These are phyloP conservation scores for Peromyscus eremicus DNA, from an alignment of 2,797 vertebrate species.

Conservation along the genomic window DNA sequence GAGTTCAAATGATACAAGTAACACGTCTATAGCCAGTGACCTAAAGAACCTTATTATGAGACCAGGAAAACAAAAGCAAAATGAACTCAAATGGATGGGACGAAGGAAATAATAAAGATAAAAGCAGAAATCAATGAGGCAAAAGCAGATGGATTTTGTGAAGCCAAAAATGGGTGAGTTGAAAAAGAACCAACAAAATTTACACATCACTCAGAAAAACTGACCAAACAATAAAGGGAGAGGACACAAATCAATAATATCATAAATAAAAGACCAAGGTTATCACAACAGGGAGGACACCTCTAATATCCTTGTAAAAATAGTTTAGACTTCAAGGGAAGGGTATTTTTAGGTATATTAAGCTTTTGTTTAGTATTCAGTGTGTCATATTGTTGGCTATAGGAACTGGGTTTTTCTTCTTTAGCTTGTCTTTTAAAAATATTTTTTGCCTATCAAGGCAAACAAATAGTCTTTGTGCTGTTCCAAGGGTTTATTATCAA, in stretches of 20 bases:
- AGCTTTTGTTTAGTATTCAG: not conserved
- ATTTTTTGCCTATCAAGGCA: not conserved
- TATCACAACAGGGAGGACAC: not conserved
- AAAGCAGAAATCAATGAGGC: conserved; percentile 41
- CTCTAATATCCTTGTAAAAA: not conserved
- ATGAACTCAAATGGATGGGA: not conserved
- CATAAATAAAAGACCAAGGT: conserved; percentile 52
- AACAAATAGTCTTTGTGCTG: not conserved
- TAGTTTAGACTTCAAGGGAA: conserved; percentile 7
- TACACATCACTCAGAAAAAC: conserved; percentile 5
- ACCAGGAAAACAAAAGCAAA: not conserved
- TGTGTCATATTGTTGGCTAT: not conserved
- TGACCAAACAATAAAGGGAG: not conserved
- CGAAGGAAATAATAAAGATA: not conserved
- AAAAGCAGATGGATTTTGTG: conserved; percentile 1
- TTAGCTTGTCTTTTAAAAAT: not conserved
- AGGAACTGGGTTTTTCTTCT: not conserved
- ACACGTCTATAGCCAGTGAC: not conserved
- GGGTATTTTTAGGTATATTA: not conserved
- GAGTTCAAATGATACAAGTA: not conserved
- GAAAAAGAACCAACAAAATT: not conserved
- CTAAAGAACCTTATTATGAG: not conserved
- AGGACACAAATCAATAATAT: conserved; percentile 50
- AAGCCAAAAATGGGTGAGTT: not conserved
- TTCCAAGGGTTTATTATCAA: not conserved